Evolutionary conservation across 2,888 invertebrate species (phyloP).

Genomic region (Zhengitettix transpicula): DNA sequence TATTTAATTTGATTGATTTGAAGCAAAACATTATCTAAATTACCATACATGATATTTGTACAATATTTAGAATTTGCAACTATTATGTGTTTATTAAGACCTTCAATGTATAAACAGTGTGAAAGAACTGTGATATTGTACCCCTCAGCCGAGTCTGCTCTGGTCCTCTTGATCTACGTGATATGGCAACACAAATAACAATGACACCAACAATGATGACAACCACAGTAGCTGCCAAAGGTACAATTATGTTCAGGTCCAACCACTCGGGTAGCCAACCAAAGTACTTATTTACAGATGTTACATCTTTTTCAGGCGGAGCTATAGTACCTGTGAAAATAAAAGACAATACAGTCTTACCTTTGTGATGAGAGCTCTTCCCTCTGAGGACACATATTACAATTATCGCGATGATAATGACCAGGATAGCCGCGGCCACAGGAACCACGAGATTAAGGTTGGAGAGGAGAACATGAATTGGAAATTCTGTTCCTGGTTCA

Average conservation of each 20-base stretch:
- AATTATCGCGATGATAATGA: conserved; percentile 83
- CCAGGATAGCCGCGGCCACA: conserved; percentile 76
- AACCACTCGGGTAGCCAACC: conserved; percentile 77
- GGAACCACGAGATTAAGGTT: conserved; percentile 89
- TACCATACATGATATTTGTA: too few species aligned
- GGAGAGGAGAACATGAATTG: conserved; percentile 72
- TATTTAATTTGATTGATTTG: too few species aligned
- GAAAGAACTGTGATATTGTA: conserved; percentile 19
- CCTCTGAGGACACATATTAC: conserved; percentile 84
- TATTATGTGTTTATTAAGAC: too few species aligned
- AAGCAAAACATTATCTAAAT: too few species aligned
- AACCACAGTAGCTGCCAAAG: conserved; percentile 74
- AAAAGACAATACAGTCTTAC: conserved; percentile 35
- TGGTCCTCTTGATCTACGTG: conserved; percentile 51
- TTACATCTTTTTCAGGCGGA: conserved; percentile 32
- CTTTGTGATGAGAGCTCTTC: conserved; percentile 70
- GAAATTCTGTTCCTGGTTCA: conserved; percentile 52
- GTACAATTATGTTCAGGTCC: conserved; percentile 79
- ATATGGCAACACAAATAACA: conserved; percentile 77
- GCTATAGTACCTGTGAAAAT: conserved; percentile 57
- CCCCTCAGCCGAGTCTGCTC: conserved; percentile 62
- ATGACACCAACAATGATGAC: conserved; percentile 80
- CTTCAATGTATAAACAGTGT: neutral
- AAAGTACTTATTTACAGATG: conserved; percentile 33
- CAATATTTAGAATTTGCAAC: too few species aligned